phyloP scores from a whole-genome alignment of 92 coral and sea anemone species.

The Pocillopora grandis region DNA sequence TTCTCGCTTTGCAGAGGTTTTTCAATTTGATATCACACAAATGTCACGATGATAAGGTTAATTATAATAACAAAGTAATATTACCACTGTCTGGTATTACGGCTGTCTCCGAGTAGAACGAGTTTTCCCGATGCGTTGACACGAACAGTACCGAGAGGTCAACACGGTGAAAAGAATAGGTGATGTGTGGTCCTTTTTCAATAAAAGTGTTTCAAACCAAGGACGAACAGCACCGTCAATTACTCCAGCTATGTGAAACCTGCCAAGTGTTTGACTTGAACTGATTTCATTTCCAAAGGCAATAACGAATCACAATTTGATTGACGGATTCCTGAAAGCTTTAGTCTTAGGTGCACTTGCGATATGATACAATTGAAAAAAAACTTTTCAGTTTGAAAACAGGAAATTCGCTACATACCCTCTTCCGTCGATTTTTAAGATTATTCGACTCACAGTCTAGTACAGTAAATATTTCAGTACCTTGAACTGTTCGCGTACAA shows the following conservation, averaged over 20 bases:
- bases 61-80: background rate
- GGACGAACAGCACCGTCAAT: too few relatives aligned
- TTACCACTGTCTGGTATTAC: background rate
- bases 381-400: background rate
- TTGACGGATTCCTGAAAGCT: too few relatives aligned
- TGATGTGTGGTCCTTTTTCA: background rate
- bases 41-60: conserved; percentile 4
- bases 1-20: conserved; percentile 10
- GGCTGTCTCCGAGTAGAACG: background rate
- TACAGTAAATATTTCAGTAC: too few relatives aligned
- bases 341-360: too few relatives aligned
- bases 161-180: background rate
- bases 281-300: too few relatives aligned
- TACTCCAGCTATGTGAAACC: too few relatives aligned
- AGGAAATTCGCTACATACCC: background rate
- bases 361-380: too few relatives aligned
- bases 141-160: background rate
- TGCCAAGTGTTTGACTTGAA: too few relatives aligned
- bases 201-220: background rate
- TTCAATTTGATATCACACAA: conserved; percentile 28
- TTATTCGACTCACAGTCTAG: too few relatives aligned
- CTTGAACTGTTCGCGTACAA: too few relatives aligned
- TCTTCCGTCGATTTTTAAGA: too few relatives aligned
- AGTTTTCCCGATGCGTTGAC: background rate
- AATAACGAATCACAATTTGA: too few relatives aligned